Evolutionary conservation across 2,888 invertebrate genomes (phyloP).

Genomic region (Machimus atricapillus): DNA sequence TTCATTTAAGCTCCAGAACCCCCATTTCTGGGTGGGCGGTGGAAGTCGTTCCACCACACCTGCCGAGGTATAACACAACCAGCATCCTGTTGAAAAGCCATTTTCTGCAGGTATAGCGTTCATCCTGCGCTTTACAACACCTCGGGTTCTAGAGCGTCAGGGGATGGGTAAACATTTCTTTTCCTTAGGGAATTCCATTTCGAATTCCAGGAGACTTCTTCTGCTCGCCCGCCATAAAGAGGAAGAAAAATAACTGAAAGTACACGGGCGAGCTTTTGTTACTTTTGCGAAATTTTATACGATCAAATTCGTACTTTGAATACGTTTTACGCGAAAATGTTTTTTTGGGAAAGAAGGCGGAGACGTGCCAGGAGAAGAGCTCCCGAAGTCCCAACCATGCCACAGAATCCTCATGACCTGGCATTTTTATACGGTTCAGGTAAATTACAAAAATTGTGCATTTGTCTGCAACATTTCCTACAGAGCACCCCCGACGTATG

Average conservation of each 20-base stretch:
- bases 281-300: conserved; percentile 29
- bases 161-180: conserved; percentile 18
- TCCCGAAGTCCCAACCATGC: neutral
- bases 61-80: neutral
- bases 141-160: neutral
- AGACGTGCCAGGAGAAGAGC: neutral
- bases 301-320: conserved; percentile 40
- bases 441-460: conserved; percentile 29
- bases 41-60: neutral
- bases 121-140: conserved; percentile 14
- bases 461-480: neutral
- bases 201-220: conserved; percentile 8
- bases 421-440: conserved; percentile 36
- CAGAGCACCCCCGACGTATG: neutral
- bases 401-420: conserved; percentile 10
- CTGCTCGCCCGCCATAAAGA: conserved; percentile 20
- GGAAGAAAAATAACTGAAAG: conserved; percentile 38
- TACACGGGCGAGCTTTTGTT: conserved; percentile 25
- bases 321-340: conserved; percentile 5
- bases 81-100: conserved; percentile 22
- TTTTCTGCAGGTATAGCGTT: conserved; percentile 27
- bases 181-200: conserved; percentile 35
- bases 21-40: neutral
- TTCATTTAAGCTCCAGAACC: conserved; percentile 9
- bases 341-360: neutral